A percentile compares a stretch with the other conserved stretches of the same genome.
Evolutionary conservation across 2,797 vertebrate genomes (phyloP).

Genomic region (Mionectes olivaceus): DNA sequence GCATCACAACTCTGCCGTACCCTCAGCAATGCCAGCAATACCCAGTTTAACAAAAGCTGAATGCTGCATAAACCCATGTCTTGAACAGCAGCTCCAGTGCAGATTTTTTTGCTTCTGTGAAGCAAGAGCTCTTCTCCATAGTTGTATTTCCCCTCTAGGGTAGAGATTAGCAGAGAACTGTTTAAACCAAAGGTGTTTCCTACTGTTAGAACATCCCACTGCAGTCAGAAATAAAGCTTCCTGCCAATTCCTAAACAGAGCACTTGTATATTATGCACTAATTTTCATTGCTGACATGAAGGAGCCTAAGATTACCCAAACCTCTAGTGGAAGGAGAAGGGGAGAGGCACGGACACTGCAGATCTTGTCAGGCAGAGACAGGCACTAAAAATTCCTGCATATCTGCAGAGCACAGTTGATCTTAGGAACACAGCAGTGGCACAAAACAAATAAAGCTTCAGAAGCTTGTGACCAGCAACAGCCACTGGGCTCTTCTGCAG

Average conservation of each 20-base stretch:
- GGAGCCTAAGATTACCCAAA: not conserved
- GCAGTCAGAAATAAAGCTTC: not conserved
- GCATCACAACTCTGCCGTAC: not conserved
- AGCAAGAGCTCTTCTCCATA: not conserved
- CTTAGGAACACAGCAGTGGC: not conserved
- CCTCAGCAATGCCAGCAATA: not conserved
- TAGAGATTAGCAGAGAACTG: slow-evolving; percentile 29
- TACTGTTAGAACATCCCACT: not conserved
- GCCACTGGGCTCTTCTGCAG: not conserved
- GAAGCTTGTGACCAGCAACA: not conserved
- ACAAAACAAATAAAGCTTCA: not conserved
- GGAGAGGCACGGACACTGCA: not conserved
- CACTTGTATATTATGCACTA: not conserved
- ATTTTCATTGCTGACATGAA: not conserved
- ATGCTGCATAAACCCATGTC: not conserved
- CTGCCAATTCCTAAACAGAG: not conserved
- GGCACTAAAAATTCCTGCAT: slow-evolving; percentile 44
- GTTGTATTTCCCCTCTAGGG: not conserved
- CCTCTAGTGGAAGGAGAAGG: not conserved
- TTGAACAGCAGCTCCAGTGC: not conserved
- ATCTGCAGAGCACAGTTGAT: slow-evolving; percentile 12
- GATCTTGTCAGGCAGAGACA: not conserved
- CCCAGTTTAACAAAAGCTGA: not conserved
- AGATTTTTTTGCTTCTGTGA: not conserved
- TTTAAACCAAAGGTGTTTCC: slow-evolving; percentile 14